These are phyloP conservation scores for Cheilosia vernalis DNA, from an alignment of 2,888 invertebrate species.

Conservation along the genomic window DNA sequence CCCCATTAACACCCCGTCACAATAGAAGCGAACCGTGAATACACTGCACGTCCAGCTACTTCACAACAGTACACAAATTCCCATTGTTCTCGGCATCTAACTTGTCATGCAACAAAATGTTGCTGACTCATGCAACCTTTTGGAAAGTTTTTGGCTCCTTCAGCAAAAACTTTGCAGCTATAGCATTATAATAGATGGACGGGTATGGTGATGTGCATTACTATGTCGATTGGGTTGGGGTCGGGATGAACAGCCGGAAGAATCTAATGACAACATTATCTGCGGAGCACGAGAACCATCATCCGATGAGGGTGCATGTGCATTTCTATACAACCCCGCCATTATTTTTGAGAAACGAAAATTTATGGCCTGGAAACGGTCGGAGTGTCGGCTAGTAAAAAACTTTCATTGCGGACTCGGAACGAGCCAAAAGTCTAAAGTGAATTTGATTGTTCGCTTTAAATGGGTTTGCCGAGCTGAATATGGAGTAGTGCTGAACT, in stretches of 20 bases:
- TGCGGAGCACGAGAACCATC: conserved; percentile 25
- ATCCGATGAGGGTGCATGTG: conserved; percentile 44
- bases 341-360: conserved; percentile 17
- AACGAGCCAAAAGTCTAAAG: conserved; percentile 43
- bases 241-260: conserved; percentile 41
- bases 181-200: conserved; percentile 7
- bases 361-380: conserved; percentile 65
- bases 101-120: conserved; percentile 73
- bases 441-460: conserved; percentile 69
- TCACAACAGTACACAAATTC: conserved; percentile 2
- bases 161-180: conserved; percentile 50
- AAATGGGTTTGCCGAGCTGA: conserved; percentile 48
- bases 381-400: conserved; percentile 32
- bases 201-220: conserved; percentile 32
- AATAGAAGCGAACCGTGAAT: conserved; percentile 25
- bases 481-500: conserved; percentile 38
- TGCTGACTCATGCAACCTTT: conserved; percentile 68
- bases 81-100: conserved; percentile 65
- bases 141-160: conserved; percentile 43
- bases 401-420: conserved; percentile 45
- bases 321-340: background rate
- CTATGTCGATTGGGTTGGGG: conserved; percentile 5
- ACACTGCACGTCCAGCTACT: background rate
- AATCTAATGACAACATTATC: conserved; percentile 74
- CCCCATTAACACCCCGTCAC: conserved; percentile 44